phyloP scores from a whole-genome alignment of 2,797 vertebrate genomes.

The Uromys caudimaculatus region DNA sequence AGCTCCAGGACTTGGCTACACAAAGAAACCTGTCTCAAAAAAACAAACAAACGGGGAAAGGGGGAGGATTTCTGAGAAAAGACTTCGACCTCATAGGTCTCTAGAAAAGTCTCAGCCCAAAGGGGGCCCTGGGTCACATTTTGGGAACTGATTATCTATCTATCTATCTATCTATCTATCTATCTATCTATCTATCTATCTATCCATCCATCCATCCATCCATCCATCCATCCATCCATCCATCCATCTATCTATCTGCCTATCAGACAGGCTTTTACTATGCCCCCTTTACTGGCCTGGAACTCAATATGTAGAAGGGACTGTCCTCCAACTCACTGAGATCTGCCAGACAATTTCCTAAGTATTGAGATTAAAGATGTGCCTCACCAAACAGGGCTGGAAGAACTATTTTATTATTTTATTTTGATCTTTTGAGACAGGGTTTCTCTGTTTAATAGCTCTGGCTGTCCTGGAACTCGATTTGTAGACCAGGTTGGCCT shows the following conservation, averaged over 20 bases:
- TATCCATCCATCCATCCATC: no score
- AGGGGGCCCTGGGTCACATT: neutral
- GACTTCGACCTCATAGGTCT: neutral
- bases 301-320: neutral
- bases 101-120: neutral
- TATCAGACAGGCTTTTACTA: neutral
- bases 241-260: neutral
- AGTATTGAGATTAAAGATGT: no score
- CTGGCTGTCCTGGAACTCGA: no score
- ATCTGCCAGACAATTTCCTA: neutral
- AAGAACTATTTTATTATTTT: neutral
- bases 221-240: neutral
- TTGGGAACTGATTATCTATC: neutral
- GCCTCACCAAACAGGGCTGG: neutral
- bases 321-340: neutral
- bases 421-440: neutral
- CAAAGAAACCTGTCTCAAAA: neutral
- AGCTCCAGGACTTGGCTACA: neutral
- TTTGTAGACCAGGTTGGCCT: neutral
- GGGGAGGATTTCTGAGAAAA: neutral
- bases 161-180: neutral
- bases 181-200: no score
- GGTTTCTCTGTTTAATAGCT: neutral
- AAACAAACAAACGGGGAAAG: neutral
- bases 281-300: neutral